These are phyloP conservation scores for Nipponacmea schrenckii DNA, from an alignment of 2,888 invertebrate genomes.

Conservation along the genomic window DNA sequence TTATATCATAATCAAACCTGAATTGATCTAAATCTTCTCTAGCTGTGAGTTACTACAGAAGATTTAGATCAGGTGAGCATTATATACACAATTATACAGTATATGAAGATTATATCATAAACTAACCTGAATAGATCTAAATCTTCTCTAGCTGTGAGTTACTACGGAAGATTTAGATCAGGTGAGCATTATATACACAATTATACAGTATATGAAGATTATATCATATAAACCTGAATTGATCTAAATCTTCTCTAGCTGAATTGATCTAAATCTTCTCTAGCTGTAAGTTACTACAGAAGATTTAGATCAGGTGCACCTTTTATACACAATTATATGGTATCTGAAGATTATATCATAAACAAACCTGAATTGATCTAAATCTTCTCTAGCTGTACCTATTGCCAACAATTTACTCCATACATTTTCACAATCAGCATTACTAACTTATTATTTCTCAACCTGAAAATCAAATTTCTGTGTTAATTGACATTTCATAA, in stretches of 20 bases:
- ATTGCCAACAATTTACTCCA: constrained; percentile 67
- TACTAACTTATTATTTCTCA: constrained; percentile 39
- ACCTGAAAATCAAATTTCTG: constrained; percentile 33
- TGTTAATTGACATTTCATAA: not conserved
- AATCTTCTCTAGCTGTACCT: constrained; percentile 64
- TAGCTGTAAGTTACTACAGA: constrained; percentile 38
- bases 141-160: constrained; percentile 66
- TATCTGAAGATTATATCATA: too few relatives aligned
- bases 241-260: constrained; percentile 67
- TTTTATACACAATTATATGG: too few relatives aligned
- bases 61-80: too few relatives aligned
- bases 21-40: constrained; percentile 68
- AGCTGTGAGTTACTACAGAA: constrained; percentile 34
- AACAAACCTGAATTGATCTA: constrained; percentile 69
- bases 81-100: too few relatives aligned
- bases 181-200: too few relatives aligned
- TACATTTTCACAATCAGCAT: constrained; percentile 62
- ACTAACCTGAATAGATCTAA: constrained; percentile 69
- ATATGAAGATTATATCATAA: too few relatives aligned
- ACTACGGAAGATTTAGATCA: too few relatives aligned
- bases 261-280: constrained; percentile 68
- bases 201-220: too few relatives aligned
- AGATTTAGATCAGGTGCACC: too few relatives aligned
- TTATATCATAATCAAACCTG: too few relatives aligned
- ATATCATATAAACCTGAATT: too few relatives aligned